These are phyloP conservation scores for Cepaea nemoralis DNA, from an alignment of 1,140 invertebrate species.

Conservation along the genomic window DNA sequence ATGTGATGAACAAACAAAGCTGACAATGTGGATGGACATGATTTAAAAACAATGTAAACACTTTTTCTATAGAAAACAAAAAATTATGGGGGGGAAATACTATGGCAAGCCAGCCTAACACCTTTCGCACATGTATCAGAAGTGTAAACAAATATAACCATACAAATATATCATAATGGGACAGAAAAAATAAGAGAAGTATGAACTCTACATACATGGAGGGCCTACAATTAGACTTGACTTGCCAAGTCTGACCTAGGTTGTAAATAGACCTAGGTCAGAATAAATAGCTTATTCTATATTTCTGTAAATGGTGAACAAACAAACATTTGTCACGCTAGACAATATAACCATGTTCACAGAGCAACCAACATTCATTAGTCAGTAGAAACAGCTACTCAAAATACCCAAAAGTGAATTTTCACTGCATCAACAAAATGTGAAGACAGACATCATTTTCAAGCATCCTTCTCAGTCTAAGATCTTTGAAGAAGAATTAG, in stretches of 20 bases:
- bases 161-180: neutral
- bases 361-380: too few species aligned
- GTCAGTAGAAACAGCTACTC: too few species aligned
- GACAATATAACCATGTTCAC: neutral
- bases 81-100: too few species aligned
- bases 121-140: conserved; percentile 42
- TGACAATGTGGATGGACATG: too few species aligned
- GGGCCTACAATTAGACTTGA: conserved; percentile 42
- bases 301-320: neutral
- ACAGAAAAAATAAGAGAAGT: neutral
- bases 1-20: too few species aligned
- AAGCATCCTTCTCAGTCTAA: too few species aligned
- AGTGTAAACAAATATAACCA: conserved; percentile 16
- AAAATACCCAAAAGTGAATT: too few species aligned
- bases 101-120: conserved; percentile 41
- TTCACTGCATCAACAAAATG: too few species aligned
- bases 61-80: too few species aligned
- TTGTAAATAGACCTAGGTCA: conserved; percentile 37
- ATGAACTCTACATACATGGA: conserved; percentile 39
- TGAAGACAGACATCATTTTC: too few species aligned
- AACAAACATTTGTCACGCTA: neutral
- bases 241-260: conserved; percentile 28
- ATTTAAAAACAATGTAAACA: too few species aligned
- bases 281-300: neutral
- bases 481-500: too few species aligned